A percentile compares a stretch with the other conserved stretches of the same genome.
Conservation (phyloP, 1,140 invertebrate genomes). For the Drosophila ohnishii region DNA sequence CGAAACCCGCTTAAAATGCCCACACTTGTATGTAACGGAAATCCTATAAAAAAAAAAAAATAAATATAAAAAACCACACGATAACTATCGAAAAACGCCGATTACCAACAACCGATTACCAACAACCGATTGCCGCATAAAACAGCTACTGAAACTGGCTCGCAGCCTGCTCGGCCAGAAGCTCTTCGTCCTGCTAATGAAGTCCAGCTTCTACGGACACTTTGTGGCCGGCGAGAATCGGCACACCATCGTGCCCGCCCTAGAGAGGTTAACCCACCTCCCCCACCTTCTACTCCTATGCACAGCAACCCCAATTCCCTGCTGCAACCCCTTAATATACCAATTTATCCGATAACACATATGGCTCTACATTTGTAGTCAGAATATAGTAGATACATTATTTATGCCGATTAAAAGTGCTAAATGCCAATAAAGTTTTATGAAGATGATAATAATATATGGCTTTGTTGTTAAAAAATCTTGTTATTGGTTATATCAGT, state of each 20-base stretch:
- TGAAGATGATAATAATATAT: background rate
- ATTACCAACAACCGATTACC: conserved; percentile 1
- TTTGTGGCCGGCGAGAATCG: conserved; percentile 98
- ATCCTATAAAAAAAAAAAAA: background rate
- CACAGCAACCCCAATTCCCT: conserved; percentile 2
- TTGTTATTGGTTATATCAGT: background rate
- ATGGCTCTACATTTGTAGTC: background rate
- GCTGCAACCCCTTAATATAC: conserved; percentile 18
- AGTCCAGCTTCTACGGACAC: conserved; percentile 98
- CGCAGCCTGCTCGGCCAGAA: conserved; percentile 92
- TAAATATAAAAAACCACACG: conserved; percentile 13
- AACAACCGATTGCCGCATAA: conserved; percentile 19
- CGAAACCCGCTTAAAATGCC: conserved; percentile 39
- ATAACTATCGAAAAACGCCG: conserved; percentile 5
- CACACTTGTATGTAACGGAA: conserved; percentile 33
- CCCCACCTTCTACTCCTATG: conserved; percentile 9
- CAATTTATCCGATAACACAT: background rate
- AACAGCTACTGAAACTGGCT: conserved; percentile 91
- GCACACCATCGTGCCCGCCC: conserved; percentile 91
- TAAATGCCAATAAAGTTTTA: no score
- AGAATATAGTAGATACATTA: background rate
- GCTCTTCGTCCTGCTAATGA: conserved; percentile 95
- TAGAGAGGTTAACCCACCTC: conserved; percentile 85
- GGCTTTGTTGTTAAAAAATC: background rate
- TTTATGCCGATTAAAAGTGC: background rate